These are phyloP conservation scores for Andrena praecox DNA, from an alignment of 2,888 invertebrate genomes.

Conservation along the genomic window DNA sequence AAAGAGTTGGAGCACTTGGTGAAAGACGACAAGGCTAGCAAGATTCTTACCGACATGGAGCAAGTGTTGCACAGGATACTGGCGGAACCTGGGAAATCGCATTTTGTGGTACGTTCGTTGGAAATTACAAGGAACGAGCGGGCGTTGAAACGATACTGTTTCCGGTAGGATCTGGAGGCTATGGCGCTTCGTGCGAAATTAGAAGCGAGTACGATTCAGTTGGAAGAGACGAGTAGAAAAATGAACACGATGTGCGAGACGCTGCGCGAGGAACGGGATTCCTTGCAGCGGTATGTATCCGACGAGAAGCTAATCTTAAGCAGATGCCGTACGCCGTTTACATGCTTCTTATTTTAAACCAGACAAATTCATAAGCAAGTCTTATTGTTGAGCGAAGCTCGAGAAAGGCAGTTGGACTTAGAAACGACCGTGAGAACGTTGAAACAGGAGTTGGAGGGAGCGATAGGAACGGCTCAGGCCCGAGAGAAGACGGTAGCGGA, in stretches of 20 bases:
- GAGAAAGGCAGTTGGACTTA: constrained; percentile 50
- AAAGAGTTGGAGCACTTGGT: constrained; percentile 73
- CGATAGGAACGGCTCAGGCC: constrained; percentile 43
- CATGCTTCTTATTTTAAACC: constrained; percentile 29
- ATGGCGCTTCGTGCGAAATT: constrained; percentile 67
- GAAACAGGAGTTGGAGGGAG: constrained; percentile 50
- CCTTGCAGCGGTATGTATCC: constrained; percentile 68
- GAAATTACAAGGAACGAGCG: background rate
- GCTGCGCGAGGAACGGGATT: constrained; percentile 68
- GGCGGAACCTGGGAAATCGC: constrained; percentile 57
- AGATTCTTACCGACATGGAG: constrained; percentile 76
- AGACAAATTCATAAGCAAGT: constrained; percentile 71
- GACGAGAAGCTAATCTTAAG: background rate
- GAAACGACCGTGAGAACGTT: constrained; percentile 45
- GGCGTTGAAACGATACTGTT: constrained; percentile 14
- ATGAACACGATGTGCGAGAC: constrained; percentile 67
- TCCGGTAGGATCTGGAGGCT: constrained; percentile 70
- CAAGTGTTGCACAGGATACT: constrained; percentile 72
- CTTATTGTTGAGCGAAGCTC: constrained; percentile 61
- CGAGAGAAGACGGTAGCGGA: constrained; percentile 58
- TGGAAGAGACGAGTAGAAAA: constrained; percentile 71
- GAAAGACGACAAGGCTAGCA: constrained; percentile 71
- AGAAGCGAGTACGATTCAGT: constrained; percentile 64
- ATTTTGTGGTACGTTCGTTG: constrained; percentile 59
- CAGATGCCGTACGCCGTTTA: background rate